Conservation (phyloP, 2,888 invertebrate genomes). For the Cerastis leucographa region DNA sequence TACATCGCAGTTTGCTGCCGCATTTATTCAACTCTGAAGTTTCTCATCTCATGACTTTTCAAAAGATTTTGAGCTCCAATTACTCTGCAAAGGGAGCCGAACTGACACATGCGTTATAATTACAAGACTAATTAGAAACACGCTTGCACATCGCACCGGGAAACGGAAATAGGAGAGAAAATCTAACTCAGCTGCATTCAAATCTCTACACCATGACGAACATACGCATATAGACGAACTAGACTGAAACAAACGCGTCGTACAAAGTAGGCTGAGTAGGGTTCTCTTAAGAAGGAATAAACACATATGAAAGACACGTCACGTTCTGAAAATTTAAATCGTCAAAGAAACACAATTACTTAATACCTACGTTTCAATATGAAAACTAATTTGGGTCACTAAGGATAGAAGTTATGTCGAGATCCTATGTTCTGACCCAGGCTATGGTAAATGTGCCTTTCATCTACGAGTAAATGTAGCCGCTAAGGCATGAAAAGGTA, state of each 20-base stretch:
- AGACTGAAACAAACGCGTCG: neutral
- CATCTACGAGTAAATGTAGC: neutral
- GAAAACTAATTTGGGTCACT: neutral
- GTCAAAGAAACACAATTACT: neutral
- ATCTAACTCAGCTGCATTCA: conserved; percentile 26
- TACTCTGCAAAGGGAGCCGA: conserved; percentile 45
- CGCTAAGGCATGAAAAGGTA: neutral
- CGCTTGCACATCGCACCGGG: conserved; percentile 16
- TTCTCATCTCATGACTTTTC: conserved; percentile 41
- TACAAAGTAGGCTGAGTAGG: neutral
- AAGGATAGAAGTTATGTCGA: neutral
- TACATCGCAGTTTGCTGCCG: conserved; percentile 10
- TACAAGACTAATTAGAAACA: conserved; percentile 51
- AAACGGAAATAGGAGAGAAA: conserved; percentile 13
- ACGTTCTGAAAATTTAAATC: neutral
- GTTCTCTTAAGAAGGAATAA: neutral
- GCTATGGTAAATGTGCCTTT: neutral
- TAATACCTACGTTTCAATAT: neutral
- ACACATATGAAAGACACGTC: neutral
- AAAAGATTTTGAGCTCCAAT: conserved; percentile 58
- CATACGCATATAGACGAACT: neutral
- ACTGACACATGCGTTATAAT: conserved; percentile 57
- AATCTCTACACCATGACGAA: neutral
- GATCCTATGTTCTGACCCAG: neutral
- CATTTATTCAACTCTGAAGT: conserved; percentile 40